Conservation (phyloP, 2,113 vertebrate species). For the Capra hircus region DNA sequence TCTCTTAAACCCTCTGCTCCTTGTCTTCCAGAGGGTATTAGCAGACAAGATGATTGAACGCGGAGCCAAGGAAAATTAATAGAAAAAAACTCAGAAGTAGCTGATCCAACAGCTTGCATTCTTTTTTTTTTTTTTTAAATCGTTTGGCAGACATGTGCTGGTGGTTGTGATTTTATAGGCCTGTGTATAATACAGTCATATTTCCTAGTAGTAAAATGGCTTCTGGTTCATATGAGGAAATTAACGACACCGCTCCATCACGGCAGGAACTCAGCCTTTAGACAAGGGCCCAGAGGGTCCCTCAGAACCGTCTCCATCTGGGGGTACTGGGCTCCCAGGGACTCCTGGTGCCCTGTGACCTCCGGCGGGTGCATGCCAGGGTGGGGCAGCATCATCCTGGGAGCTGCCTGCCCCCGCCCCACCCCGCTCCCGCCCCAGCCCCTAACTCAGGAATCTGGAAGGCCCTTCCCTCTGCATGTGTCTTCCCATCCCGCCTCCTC, state of each 20-base stretch:
- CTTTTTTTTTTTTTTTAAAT: not conserved
- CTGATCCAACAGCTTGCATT: not conserved
- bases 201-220: conserved; percentile 29
- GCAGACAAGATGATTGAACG: not conserved
- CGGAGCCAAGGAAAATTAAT: not conserved
- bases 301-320: not conserved
- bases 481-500: not conserved
- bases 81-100: not conserved
- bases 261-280: not conserved
- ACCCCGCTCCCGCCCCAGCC: not conserved
- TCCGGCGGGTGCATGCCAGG: fast-evolving
- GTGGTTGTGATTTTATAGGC: not conserved
- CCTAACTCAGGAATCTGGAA: not conserved
- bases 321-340: not conserved
- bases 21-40: not conserved
- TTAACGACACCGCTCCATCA: not conserved
- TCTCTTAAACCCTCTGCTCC: not conserved
- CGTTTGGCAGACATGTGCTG: not conserved
- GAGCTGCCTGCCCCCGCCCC: too few species aligned
- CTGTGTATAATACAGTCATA: not conserved
- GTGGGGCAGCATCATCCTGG: not conserved
- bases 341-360: fast-evolving
- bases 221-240: not conserved
- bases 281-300: not conserved
- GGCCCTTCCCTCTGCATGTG: not conserved